A percentile compares a stretch with the other conserved stretches of the same genome.
phyloP scores from a whole-genome alignment of 1,140 invertebrate genomes.

The Heliconius eleuchia region DNA sequence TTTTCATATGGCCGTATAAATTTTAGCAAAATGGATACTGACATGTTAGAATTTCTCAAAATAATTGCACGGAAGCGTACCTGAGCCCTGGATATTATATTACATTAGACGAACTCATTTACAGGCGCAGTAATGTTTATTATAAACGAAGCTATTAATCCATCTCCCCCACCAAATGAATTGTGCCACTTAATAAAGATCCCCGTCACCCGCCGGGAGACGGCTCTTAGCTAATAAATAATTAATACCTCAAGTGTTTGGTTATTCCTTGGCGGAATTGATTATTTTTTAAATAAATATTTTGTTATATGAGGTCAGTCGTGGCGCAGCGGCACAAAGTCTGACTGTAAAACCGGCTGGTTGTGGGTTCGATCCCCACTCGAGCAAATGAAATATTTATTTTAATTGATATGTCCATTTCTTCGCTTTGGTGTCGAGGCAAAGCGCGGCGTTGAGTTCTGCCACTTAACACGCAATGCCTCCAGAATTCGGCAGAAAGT shows the following conservation, averaged over 20 bases:
- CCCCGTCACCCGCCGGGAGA: constrained; percentile 39
- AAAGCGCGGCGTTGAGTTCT: no score
- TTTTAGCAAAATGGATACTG: background rate
- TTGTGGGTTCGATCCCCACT: no score
- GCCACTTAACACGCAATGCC: no score
- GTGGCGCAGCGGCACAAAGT: no score
- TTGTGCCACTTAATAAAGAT: constrained; percentile 57
- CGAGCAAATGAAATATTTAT: no score
- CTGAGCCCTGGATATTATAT: constrained; percentile 35
- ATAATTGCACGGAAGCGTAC: constrained; percentile 31
- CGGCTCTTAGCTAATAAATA: constrained; percentile 39
- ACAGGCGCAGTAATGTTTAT: constrained; percentile 52
- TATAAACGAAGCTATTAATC: constrained; percentile 53
- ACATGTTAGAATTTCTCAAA: constrained; percentile 23
- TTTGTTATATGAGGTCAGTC: no score
- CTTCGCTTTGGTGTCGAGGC: no score
- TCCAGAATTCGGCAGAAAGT: no score
- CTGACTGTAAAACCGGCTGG: no score
- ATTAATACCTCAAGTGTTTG: constrained; percentile 29
- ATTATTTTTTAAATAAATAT: background rate
- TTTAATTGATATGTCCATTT: no score
- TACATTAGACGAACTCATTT: constrained; percentile 42
- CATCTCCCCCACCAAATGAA: constrained; percentile 48
- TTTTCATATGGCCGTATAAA: background rate
- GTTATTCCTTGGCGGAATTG: constrained; percentile 11